These are phyloP conservation scores for Agelas oroides DNA, from an alignment of 37 sponge, comb jelly and placozoan genomes.

Conservation along the genomic window DNA sequence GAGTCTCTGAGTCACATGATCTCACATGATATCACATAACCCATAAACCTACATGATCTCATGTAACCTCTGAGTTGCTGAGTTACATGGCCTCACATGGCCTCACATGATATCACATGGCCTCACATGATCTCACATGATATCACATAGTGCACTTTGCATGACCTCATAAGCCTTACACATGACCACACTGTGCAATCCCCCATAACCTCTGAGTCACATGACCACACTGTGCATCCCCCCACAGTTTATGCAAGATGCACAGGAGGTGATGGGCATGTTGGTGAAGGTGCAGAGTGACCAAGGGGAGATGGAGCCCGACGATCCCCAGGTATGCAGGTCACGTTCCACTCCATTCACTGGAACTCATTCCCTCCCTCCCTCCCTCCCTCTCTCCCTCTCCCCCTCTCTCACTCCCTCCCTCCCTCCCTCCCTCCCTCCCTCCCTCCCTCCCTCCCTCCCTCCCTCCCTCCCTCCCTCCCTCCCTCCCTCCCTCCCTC, in stretches of 20 bases:
- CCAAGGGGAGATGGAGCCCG: slow-evolving; percentile 81
- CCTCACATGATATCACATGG: no score
- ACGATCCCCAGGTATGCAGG: slow-evolving; percentile 79
- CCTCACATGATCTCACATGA: no score
- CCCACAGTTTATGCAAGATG: slow-evolving; percentile 96
- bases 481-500: background rate
- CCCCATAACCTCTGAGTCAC: no score
- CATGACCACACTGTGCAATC: no score
- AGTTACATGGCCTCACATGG: no score
- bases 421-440: background rate
- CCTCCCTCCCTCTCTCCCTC: background rate
- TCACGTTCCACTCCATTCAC: background rate
- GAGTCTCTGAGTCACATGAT: no score
- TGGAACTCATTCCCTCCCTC: background rate
- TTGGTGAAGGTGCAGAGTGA: slow-evolving; percentile 93
- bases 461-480: background rate
- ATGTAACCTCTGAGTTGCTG: no score
- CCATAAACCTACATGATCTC: no score
- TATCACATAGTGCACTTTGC: background rate
- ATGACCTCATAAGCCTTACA: background rate
- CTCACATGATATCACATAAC: no score
- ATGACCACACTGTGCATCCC: background rate
- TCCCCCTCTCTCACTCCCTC: no score
- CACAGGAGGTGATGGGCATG: slow-evolving; percentile 92
- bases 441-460: background rate